phyloP scores from a whole-genome alignment of 2,113 vertebrate genomes.

The Paradoxurus hermaphroditus region DNA sequence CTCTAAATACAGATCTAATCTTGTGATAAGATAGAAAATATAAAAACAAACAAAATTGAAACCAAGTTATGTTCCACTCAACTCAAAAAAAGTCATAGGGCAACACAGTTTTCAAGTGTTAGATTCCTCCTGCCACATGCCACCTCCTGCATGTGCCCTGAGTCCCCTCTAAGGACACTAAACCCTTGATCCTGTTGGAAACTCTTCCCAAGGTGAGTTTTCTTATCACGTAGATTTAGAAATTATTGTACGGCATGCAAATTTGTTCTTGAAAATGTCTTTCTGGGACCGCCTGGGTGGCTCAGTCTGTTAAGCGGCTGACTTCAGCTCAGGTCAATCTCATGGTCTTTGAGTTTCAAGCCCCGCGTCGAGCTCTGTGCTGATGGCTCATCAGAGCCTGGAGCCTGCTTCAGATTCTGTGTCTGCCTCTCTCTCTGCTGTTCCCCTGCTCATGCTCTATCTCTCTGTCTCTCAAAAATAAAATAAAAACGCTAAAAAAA shows the following conservation, averaged over 20 bases:
- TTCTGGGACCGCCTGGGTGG: too few species aligned
- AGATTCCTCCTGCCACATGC: too few species aligned
- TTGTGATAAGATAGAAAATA: background rate
- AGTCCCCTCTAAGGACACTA: background rate
- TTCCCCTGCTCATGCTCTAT: too few species aligned
- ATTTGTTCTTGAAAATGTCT: background rate
- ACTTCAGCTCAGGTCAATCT: too few species aligned
- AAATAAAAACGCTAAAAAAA: too few species aligned
- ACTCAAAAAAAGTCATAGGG: background rate
- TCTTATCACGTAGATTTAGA: background rate
- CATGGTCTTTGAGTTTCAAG: too few species aligned
- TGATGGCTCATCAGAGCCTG: too few species aligned
- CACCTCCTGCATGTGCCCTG: accelerated
- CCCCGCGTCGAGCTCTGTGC: too few species aligned
- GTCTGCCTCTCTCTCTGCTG: too few species aligned
- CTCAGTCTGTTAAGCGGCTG: too few species aligned
- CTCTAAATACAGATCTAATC: background rate
- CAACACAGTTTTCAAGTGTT: background rate
- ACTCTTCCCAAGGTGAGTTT: background rate
- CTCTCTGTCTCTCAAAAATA: too few species aligned
- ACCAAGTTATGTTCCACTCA: background rate
- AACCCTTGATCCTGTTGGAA: background rate
- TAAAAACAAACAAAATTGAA: background rate
- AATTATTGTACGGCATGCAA: accelerated
- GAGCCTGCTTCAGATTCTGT: too few species aligned